Base-by-base conservation (phyloP, 2,797 vertebrate genomes). In the Pangasius sanitwongsei region DNA sequence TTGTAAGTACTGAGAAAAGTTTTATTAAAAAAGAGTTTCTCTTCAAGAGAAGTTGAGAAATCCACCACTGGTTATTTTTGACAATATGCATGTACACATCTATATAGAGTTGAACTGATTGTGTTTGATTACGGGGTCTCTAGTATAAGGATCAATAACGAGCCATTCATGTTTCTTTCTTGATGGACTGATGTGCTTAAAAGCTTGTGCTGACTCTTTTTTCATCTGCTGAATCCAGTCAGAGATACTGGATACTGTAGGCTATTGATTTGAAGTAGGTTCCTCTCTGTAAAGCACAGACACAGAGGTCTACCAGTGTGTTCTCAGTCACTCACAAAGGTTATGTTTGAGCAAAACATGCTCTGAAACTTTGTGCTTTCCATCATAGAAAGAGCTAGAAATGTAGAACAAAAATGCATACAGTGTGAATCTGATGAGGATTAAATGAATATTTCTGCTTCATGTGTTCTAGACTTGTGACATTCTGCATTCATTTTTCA, bases 211-310 rank as follows among this genome's bases (percentile, higher is more conserved):
- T 82, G 53, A 28, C 37, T 70, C 65, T 74, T 70, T 65, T 72
- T 83, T 85, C 28, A 86, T 81, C 75, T 61, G 81, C 67, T n/a
- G 70, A 84, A 89, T 84, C 70, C 70, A 84, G 70, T 87, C 81
- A 89, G 59, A 84, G 85, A 84, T 48, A 89, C 78, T 31, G 61
- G 86, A 89, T 87, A 87, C 86, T 28, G 50, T 65, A 70, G 15
- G 61, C 18, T 87, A 87, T 87, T 85, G 86, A 89, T 89, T 87
- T 23, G 48, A 23, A 78, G 48, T 72, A 78, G 82, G 61, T 57
- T 89, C 37, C 80, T 69, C 34, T 87, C 69, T 57, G 85, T 74
- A 86, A 70, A 61, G 70, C 31, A 41, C 48, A 87, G 80, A 74
- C 59, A 7, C 31, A 11, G 65, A 75, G 67, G 55, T 31, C 44